These are phyloP conservation scores for Rhinolophus sinicus DNA, from an alignment of 2,113 vertebrate genomes.

Conservation along the genomic window DNA sequence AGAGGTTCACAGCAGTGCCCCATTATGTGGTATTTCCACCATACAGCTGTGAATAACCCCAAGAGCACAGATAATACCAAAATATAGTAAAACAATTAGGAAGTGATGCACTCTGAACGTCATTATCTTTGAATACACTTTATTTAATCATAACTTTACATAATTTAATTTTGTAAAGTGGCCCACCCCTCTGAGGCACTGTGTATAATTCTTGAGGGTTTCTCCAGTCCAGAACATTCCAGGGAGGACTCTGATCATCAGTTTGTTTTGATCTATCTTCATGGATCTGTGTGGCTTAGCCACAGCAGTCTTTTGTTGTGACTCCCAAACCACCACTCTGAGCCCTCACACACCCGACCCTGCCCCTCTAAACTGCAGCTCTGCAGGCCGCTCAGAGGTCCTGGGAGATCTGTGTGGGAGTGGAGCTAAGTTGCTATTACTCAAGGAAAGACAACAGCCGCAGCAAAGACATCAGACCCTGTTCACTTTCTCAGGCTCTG, in stretches of 20 bases:
- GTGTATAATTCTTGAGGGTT: neutral
- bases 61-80: neutral
- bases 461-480: neutral
- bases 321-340: neutral
- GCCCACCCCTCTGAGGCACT: neutral
- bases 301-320: neutral
- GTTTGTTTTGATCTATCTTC: neutral
- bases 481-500: slow-evolving; percentile 3
- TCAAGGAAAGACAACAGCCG: neutral
- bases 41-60: neutral
- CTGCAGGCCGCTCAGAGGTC: neutral
- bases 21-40: neutral
- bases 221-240: neutral
- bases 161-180: neutral
- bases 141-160: neutral
- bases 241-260: neutral
- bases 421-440: neutral
- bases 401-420: neutral
- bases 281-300: neutral
- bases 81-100: neutral
- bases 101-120: neutral
- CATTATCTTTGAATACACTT: neutral
- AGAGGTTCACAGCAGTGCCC: neutral
- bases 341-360: neutral
- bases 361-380: neutral